Percentiles rank a stretch among this genome's conserved stretches.
Evolutionary conservation across 2,113 vertebrate species (phyloP).

Genomic region (Cyanocitta stelleri): DNA sequence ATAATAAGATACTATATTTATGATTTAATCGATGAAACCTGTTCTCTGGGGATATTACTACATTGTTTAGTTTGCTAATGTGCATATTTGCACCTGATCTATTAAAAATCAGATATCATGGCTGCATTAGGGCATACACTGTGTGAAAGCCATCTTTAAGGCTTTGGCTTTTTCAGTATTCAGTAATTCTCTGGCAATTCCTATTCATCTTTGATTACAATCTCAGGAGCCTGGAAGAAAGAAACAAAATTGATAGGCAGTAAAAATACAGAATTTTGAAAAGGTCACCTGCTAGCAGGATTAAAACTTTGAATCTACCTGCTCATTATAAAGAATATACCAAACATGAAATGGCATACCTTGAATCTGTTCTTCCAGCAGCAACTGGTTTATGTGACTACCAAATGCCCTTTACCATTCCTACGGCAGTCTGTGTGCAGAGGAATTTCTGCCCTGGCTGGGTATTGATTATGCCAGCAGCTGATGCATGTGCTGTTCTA

Average conservation of each 20-base stretch:
- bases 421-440: neutral
- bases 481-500: neutral
- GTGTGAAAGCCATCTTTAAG: neutral
- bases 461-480: neutral
- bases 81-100: conserved; percentile 45
- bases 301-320: conserved; percentile 51
- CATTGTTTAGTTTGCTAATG: conserved; percentile 52
- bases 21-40: conserved; percentile 19
- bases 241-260: conserved; percentile 62
- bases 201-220: conserved; percentile 60
- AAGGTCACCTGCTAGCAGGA: conserved; percentile 64
- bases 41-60: conserved; percentile 15
- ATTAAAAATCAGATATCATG: conserved; percentile 14
- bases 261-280: conserved; percentile 71
- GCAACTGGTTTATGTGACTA: neutral
- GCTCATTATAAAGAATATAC: conserved; percentile 51
- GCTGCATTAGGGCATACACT: neutral
- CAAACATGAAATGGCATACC: conserved; percentile 26
- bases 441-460: neutral
- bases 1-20: conserved; percentile 36
- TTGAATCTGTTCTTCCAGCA: conserved; percentile 11
- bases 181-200: conserved; percentile 60
- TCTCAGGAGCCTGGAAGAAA: conserved; percentile 56
- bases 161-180: conserved; percentile 42
- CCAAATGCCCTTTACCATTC: neutral